Evolutionary conservation across 1,140 invertebrate genomes (phyloP), one percentile per base, ranked within the genome.

Genomic region (Chymomyza costata): DNA sequence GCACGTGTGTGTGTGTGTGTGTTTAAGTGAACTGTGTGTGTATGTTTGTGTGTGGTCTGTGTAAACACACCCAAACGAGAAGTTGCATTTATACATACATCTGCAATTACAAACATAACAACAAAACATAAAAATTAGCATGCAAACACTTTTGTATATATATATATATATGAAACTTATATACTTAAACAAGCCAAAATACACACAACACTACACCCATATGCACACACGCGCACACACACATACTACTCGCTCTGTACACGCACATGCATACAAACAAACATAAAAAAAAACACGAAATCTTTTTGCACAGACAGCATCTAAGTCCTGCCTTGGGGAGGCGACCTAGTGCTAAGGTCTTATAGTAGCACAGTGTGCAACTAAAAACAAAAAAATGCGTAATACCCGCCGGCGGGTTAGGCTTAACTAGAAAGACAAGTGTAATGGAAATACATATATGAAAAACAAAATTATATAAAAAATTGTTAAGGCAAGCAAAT

Each of bases 361-460:
- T 56, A 30, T 40, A 44, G 58, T 45, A 41, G 64, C 50, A 43
- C 62, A 66, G 59, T 51, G 70, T 74, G 70, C 65, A 48, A 55
- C 59, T 59, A 74, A 51, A 53, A 51, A n/a, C 43, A 32, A 6
- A 6, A 41, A 49, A 50, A n/a, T n/a, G 62, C 47, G 53, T 65
- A 30, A 51, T 43, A 71, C 71, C 71, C 73, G 71, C 71, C 71
- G 71, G 71, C 71, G 73, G 71, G 71, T 78, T 53, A 70, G 41
- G 43, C 64, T 59, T 25, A 32, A 48, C 39, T 13, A 45, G n/a
- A 40, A 19, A 21, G 6, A 38, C 38, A n/a, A 57, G 32, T 21
- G 37, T 14, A 28, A 52, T 17, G 56, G 38, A 28, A 19, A 25
- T 25, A 25, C 8, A 25, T 8, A 25, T 25, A 25, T 25, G 8